phyloP scores from a whole-genome alignment of 35 echinoderm and acorn worm species.

The Hemicentrotus pulcherrimus region DNA sequence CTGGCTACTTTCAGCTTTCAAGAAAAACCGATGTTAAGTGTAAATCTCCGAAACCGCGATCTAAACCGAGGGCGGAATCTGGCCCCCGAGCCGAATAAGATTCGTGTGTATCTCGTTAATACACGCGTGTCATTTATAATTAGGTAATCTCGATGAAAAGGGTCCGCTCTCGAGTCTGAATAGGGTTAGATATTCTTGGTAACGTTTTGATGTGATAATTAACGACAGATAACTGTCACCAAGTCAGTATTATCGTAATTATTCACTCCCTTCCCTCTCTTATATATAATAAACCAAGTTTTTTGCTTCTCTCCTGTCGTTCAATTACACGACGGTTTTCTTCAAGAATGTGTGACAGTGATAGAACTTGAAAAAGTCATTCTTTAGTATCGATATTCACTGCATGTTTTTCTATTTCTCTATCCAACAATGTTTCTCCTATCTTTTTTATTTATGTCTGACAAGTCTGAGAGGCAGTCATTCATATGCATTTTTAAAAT shows the following conservation, averaged over 20 bases:
- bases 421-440: no score
- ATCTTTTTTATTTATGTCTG: no score
- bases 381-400: no score
- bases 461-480: no score
- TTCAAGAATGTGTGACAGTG: not conserved
- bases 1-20: not conserved
- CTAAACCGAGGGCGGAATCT: not conserved
- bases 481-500: no score
- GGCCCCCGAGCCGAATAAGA: not conserved
- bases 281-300: not conserved
- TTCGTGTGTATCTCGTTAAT: not conserved
- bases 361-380: no score
- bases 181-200: not conserved
- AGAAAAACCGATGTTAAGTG: not conserved
- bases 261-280: not conserved
- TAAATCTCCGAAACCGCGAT: not conserved
- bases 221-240: not conserved
- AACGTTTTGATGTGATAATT: not conserved
- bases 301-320: not conserved
- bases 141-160: not conserved
- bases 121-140: not conserved
- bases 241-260: constrained; percentile 4
- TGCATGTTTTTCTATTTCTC: no score
- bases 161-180: not conserved
- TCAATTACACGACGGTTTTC: not conserved